Base-by-base conservation (phyloP, 2,888 invertebrate genomes). In the Dastarcus helophoroides region DNA sequence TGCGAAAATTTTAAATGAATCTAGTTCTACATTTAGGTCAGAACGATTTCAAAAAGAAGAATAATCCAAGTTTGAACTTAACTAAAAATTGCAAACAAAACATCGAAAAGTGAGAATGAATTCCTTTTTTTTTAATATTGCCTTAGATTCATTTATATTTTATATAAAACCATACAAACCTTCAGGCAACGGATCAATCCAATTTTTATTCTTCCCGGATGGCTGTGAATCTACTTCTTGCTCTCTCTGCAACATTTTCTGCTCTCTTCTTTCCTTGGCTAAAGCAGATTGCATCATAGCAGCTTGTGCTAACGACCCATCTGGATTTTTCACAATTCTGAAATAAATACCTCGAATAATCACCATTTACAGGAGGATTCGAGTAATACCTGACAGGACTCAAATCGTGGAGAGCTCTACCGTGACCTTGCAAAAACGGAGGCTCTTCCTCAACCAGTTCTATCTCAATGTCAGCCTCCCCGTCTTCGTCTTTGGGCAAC, bases 271-370 rank as follows among this genome's bases (percentile, higher is more conserved):
- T 57, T 99, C 98, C 54, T 99, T 99, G 0, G 97, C 88, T 23
- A 99, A 59, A 0, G 98, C 98, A 7, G 88, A 89, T 60, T 98
- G 98, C 94, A 94, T 99, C 90, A 99, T 94, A 0, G 98, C 98
- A 0, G 98, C 94, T 60, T 98, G 98, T 0, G 97, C 97, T 12
- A 99, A 63, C 0, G 95, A 95, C 0, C 98, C 98, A 59, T 99
- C 98, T 0, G 98, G 98, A 69, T 99, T 99, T 66, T 95, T 95
- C 0, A 97, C 91, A 41, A 97, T 95, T 41, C 83, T 65, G 16
- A 7, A n/a, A 7, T 17, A 17, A 7, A n/a, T 17, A 17, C 19
- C 6, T 17, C 8, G 8, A 4, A 3, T n/a, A 7, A 21, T 23
- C 13, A 22, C 8, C 2, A 14, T 29, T 6, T 8, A 7, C 6